Base-by-base conservation (phyloP, 2,113 vertebrate species). In the Synodontis membranacea region DNA sequence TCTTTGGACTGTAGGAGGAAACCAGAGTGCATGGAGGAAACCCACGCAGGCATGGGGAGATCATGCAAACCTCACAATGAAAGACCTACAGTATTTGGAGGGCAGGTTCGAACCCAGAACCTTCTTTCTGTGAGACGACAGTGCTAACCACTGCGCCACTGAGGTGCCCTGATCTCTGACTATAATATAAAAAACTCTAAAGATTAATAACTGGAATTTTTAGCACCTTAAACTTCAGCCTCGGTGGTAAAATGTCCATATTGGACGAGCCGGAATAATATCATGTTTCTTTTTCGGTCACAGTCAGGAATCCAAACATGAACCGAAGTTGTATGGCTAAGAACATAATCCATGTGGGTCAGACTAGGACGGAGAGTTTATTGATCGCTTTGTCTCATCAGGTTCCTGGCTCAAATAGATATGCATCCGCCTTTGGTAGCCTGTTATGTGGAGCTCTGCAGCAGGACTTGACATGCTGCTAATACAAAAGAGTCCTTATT, bases 341-440 rank as follows among this genome's bases (percentile, higher is more conserved):
- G 50, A 56, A 80, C 37, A 80, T 80, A 56, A 80, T 80, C 50
- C 78, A 0, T 21, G 39, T 37, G 31, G 31, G 78, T 80, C 10
- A 37, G 52, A 46, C 28, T 5, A 80, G 19, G 50, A 60, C 31
- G 25, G 80, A 14, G 42, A 83, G 81, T 75, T 92, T 88, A 94
- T 93, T 91, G 93, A 95, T 94, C 90, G 66, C 70, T 89, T 85
- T 89, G 87, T 82, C 90, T 92, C 92, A 92, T 95, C 91, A 94
- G 87, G 89, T 89, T 72, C 85, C 84, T 87, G 88, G 82, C 87
- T 89, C 62, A 89, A 88, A 89, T 89, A 93, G 91, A 91, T 90
- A 91, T 91, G 80, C 72, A 86, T 88, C 86, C 86, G 66, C 76
- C 60, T 66, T 78, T 84, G 90, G 88, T 89, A 86, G 86, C 79